A percentile compares a stretch with the other conserved stretches of the same genome.
Evolutionary conservation across 2,888 invertebrate genomes (phyloP).

Genomic region (Metellina segmentata): DNA sequence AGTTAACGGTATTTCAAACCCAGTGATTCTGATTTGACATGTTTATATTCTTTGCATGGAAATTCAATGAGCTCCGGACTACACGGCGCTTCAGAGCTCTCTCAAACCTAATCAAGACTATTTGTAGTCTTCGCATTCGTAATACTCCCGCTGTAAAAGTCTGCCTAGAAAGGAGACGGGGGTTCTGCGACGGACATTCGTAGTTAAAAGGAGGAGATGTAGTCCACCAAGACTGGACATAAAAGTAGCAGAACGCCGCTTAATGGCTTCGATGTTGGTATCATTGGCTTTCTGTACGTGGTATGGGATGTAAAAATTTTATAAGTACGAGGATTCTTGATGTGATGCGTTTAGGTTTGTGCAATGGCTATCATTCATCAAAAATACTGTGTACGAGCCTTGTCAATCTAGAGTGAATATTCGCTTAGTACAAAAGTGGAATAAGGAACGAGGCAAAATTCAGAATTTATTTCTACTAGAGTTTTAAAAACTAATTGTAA

Average conservation of each 20-base stretch:
- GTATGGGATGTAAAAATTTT: background rate
- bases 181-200: slow-evolving; percentile 17
- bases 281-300: background rate
- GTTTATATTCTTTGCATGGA: slow-evolving; percentile 69
- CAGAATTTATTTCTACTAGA: too few relatives aligned
- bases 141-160: slow-evolving; percentile 43
- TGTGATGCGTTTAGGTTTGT: background rate
- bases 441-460: too few relatives aligned
- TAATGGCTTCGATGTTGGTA: background rate
- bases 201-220: slow-evolving; percentile 17
- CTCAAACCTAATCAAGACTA: slow-evolving; percentile 68
- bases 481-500: too few relatives aligned
- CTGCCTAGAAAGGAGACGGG: background rate
- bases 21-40: slow-evolving; percentile 67
- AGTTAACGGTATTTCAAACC: slow-evolving; percentile 66
- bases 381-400: too few relatives aligned
- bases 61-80: slow-evolving; percentile 66
- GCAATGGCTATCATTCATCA: background rate
- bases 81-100: slow-evolving; percentile 19
- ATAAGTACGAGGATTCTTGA: background rate
- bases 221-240: background rate
- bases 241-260: background rate
- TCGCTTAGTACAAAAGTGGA: too few relatives aligned
- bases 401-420: too few relatives aligned
- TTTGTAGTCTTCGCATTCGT: slow-evolving; percentile 63